phyloP scores from a whole-genome alignment of 2,797 vertebrate species.

The Cottoperca gobio region DNA sequence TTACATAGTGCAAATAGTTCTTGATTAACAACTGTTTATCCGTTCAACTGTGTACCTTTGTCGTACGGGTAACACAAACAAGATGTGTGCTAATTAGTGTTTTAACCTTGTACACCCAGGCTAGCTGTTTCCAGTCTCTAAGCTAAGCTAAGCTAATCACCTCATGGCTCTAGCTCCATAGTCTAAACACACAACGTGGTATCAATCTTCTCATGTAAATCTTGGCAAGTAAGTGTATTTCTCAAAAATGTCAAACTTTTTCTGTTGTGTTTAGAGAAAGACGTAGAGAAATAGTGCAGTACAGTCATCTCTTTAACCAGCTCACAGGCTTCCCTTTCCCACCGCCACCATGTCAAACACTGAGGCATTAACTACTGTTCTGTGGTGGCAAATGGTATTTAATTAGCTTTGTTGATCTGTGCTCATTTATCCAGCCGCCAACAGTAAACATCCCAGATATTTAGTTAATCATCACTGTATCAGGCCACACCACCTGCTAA shows the following conservation, averaged over 20 bases:
- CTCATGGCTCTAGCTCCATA: neutral
- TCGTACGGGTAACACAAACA: no score
- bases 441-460: conserved; percentile 66
- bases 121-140: neutral
- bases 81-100: neutral
- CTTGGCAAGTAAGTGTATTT: neutral
- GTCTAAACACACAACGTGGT: neutral
- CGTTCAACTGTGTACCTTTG: neutral
- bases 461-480: conserved; percentile 64
- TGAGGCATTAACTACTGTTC: conserved; percentile 45
- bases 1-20: no score
- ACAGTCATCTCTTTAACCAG: conserved; percentile 2
- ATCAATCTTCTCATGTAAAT: neutral
- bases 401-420: conserved; percentile 70
- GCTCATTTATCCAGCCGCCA: conserved; percentile 61
- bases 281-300: neutral
- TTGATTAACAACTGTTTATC: no score
- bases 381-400: conserved; percentile 62
- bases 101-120: neutral
- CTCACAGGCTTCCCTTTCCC: conserved; percentile 6
- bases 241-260: neutral
- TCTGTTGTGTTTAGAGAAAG: neutral
- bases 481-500: conserved; percentile 54
- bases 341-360: conserved; percentile 24
- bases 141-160: neutral